Conservation (phyloP, 2,888 invertebrate species). For the Terebella lapidaria region DNA sequence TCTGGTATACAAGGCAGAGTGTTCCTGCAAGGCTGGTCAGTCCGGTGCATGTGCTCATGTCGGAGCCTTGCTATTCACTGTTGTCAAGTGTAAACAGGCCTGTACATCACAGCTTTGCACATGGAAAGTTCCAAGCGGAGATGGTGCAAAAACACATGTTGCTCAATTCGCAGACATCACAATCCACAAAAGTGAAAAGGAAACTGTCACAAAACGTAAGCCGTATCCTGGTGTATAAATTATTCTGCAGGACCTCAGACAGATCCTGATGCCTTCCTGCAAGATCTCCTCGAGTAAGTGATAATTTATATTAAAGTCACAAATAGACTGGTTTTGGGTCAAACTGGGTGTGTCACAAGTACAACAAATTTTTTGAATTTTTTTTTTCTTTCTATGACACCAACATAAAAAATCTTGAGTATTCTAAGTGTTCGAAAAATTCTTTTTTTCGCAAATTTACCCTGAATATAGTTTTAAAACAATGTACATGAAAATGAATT, state of each 20-base stretch:
- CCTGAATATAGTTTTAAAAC: no score
- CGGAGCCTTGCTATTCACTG: not conserved
- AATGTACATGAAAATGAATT: no score
- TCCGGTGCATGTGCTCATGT: slow-evolving; percentile 2
- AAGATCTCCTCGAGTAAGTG: not conserved
- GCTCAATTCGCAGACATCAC: not conserved
- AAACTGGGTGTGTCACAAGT: no score
- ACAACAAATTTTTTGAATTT: no score
- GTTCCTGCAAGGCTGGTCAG: not conserved
- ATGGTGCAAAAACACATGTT: not conserved
- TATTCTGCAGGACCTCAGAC: not conserved
- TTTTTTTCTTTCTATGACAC: no score
- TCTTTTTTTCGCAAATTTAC: no score
- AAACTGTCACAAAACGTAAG: not conserved
- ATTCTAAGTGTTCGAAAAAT: no score
- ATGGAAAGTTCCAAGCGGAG: not conserved
- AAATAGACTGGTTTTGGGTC: no score
- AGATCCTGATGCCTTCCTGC: not conserved
- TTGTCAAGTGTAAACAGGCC: not conserved
- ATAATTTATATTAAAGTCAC: no score
- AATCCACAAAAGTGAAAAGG: not conserved
- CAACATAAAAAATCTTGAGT: no score
- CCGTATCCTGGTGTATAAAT: slow-evolving; percentile 1
- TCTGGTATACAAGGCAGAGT: not conserved
- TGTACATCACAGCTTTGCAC: not conserved